A percentile compares a stretch with the other conserved stretches of the same genome.
Evolutionary conservation across 2,888 invertebrate species (phyloP).

Genomic region (Drosophila phalerata): DNA sequence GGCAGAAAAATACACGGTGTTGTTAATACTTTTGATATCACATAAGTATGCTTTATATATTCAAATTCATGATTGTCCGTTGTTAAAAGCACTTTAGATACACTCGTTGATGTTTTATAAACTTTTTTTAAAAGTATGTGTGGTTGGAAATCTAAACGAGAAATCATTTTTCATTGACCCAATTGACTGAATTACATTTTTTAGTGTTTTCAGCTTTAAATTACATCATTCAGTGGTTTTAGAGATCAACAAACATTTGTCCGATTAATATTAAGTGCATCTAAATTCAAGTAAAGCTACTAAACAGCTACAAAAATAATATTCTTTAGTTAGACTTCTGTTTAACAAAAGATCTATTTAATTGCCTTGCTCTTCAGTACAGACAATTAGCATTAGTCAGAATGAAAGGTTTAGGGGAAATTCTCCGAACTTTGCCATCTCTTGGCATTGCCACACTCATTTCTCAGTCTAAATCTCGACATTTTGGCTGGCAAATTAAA

Average conservation of each 20-base stretch:
- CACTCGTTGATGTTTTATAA: too few species aligned
- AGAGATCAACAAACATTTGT: too few species aligned
- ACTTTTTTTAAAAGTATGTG: too few species aligned
- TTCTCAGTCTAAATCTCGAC: slow-evolving; percentile 60
- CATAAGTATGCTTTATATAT: neutral
- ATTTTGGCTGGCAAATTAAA: slow-evolving; percentile 72
- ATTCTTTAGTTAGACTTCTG: neutral
- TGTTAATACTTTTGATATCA: slow-evolving; percentile 20
- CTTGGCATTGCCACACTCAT: slow-evolving; percentile 44
- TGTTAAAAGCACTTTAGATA: too few species aligned
- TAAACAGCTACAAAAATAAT: neutral
- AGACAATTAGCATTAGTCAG: slow-evolving; percentile 15
- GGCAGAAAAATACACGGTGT: neutral
- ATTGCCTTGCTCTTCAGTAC: slow-evolving; percentile 5
- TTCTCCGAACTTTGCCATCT: slow-evolving; percentile 18
- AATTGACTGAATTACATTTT: too few species aligned
- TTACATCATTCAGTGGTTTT: too few species aligned
- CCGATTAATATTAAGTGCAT: too few species aligned
- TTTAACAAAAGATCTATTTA: slow-evolving; percentile 7
- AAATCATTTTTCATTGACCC: too few species aligned
- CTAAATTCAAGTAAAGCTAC: neutral
- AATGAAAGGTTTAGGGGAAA: slow-evolving; percentile 14
- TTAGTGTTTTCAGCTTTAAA: too few species aligned
- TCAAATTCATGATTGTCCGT: neutral
- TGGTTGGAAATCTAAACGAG: too few species aligned